Evolutionary conservation across 2,888 invertebrate species (phyloP), one percentile per base, ranked within the genome.

Genomic region (Uropetala carovei): DNA sequence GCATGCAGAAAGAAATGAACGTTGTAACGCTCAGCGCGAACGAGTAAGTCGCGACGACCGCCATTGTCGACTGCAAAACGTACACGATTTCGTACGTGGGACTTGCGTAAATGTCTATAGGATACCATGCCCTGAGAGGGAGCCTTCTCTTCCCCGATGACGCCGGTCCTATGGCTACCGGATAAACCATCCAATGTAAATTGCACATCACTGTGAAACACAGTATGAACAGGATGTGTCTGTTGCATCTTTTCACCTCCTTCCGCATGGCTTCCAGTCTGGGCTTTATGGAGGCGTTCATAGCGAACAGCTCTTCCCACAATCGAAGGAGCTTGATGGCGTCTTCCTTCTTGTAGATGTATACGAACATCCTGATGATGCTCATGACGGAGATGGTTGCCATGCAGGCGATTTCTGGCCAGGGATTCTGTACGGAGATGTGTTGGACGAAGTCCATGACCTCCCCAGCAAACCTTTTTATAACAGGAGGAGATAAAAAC

Each of bases 71-170:
- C 93, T 94, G 94, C 18, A 94, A 68, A 11, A 92, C 13, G 75
- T 94, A 93, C 56, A 93, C 94, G 11, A 94, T 92, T 58, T 93
- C 93, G 92, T 93, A 94, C 92, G 93, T 93, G 14, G 94, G 94
- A 2, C 93, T 92, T 27, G 58, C 59, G 0, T 93, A 93, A 5
- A 94, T 93, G 30, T 94, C 93, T 89, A 94, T 94, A 10, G 94
- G 94, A 91, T 94, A 94, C 30, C 92, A 95, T 13, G 0, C 96
- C 59, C 94, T 93, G 82, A 94, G 93, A 4, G 94, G 94, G 43
- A 94, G 93, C 8, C 92, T 93, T 0, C 94, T 93, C 92, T 18
- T 94, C 93, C 84, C 93, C 9, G 8, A 4, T 30, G 30, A 30
- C 0, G 5, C 82, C 1, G 13, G 30, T 83, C 11, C 56, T 7